Base-by-base conservation (phyloP, 2,113 vertebrate species). In the Platichthys stellatus region DNA sequence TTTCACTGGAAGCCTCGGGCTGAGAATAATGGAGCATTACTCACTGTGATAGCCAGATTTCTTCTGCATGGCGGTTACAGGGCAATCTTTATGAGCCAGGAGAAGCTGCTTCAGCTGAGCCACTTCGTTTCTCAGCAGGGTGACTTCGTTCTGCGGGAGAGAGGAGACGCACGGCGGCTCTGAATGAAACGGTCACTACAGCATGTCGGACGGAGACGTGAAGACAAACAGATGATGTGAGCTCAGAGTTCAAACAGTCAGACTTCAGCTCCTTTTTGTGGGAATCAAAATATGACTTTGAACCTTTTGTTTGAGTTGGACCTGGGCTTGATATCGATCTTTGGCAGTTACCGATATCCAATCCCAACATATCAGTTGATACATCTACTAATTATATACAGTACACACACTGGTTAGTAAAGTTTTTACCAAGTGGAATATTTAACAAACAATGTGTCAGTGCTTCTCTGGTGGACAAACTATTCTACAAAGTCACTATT, bases 81-180 rank as follows among this genome's bases (percentile, higher is more conserved):
- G 98, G 95, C 98, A 99, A 96, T 99, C 97, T 97, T 98, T 99
- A 97, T 99, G 97, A 97, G 98, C 97, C 96, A 99, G 96, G 92
- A 99, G 96, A 93, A 99, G 97, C 96, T 99, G 98, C 95, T 99
- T 99, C 95, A 99, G 96, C 95, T 98, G 98, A 90, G 98, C 96
- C 95, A 99, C 98, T 96, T 99, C 97, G 93, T 96, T 98, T 95
- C 97, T 97, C 96, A 99, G 97, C 95, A 98, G 96, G 95, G 97
- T 97, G 95, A 99, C 98, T 97, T 99, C 97, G 91, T 91, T 99
- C 97, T 99, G 92, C 89, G 92, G 92, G 90, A 92, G 91, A 89
- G 90, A 94, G 86, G 93, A 94, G 89, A 93, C 88, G 93, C 91
- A 89, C 24, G 93, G 87, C 68, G 58, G 63, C 67, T 51, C 47